phyloP scores from a whole-genome alignment of 2,113 vertebrate genomes.

The Aptenodytes forsteri region DNA sequence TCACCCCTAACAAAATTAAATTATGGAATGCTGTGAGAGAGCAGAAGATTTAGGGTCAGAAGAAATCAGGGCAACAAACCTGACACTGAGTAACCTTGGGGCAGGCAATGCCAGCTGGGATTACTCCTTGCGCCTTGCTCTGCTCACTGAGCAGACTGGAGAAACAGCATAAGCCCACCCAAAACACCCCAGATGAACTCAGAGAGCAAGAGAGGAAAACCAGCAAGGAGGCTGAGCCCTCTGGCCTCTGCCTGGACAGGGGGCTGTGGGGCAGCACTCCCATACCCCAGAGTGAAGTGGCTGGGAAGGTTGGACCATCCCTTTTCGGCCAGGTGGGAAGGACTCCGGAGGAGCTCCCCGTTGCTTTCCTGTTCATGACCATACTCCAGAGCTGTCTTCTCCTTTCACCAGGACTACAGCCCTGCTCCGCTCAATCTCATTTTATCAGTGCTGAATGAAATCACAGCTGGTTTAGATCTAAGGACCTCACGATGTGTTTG shows the following conservation, averaged over 20 bases:
- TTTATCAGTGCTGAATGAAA: constrained; percentile 15
- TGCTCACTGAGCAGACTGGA: neutral
- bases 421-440: neutral
- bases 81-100: neutral
- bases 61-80: neutral
- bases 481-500: neutral
- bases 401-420: neutral
- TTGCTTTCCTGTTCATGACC: neutral
- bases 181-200: neutral
- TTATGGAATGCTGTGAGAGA: neutral
- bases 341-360: accelerated
- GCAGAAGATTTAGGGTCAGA: neutral
- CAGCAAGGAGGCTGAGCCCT: neutral
- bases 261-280: neutral
- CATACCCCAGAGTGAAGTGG: neutral
- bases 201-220: neutral
- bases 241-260: neutral
- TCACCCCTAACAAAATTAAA: neutral
- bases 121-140: neutral
- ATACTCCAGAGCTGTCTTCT: neutral
- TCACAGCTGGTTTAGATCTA: constrained; percentile 56
- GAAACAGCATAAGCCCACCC: neutral
- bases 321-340: neutral
- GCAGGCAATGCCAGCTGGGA: neutral
- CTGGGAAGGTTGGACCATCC: accelerated